phyloP scores from a whole-genome alignment of 2,113 vertebrate species.

The Bagarius yarrelli region DNA sequence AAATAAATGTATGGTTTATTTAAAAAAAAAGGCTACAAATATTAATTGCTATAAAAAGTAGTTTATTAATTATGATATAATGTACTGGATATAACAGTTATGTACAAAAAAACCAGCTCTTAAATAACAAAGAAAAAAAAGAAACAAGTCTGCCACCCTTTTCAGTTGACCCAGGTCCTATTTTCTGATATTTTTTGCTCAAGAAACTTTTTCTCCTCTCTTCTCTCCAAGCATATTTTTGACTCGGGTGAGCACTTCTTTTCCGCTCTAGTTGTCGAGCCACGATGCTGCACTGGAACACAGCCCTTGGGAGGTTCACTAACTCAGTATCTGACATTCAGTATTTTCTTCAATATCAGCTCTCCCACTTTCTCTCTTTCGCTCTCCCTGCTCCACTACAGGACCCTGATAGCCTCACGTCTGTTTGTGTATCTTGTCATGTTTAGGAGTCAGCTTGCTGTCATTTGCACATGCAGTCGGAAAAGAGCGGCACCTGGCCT shows the following conservation, averaged over 20 bases:
- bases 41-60: not conserved
- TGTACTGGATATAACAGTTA: not conserved
- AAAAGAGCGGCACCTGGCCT: constrained; percentile 6
- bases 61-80: not conserved
- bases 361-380: constrained; percentile 10
- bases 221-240: constrained; percentile 28
- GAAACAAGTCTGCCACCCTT: constrained; percentile 12
- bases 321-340: constrained; percentile 42
- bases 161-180: constrained; percentile 11
- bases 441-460: constrained; percentile 26
- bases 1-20: not conserved
- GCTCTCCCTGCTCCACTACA: constrained; percentile 24
- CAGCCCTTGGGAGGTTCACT: constrained; percentile 45
- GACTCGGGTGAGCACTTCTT: constrained; percentile 35
- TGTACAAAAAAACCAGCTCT: not conserved
- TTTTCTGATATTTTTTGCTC: constrained; percentile 4
- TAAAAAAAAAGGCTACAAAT: not conserved
- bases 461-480: constrained; percentile 33
- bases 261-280: constrained; percentile 48
- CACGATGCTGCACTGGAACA: constrained; percentile 26
- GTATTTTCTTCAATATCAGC: constrained; percentile 42
- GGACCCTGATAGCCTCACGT: constrained; percentile 34
- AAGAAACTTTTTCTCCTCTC: constrained; percentile 25
- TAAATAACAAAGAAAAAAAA: constrained; percentile 11
- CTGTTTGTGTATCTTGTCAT: constrained; percentile 38